Percentiles rank a stretch among this genome's conserved stretches.
phyloP scores from a whole-genome alignment of 2,797 vertebrate species.

The Thamnophis elegans region DNA sequence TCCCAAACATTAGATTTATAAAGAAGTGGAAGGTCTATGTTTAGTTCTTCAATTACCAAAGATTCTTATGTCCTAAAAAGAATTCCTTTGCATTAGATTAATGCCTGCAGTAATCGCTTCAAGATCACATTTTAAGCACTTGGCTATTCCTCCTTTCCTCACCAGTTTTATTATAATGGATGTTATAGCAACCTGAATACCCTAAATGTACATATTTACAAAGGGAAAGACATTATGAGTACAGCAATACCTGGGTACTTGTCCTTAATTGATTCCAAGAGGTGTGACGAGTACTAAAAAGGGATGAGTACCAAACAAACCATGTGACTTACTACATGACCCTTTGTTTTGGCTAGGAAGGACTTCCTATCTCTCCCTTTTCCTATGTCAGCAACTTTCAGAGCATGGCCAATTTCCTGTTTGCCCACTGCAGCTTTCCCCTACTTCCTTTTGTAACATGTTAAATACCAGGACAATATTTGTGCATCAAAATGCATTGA shows the following conservation, averaged over 20 bases:
- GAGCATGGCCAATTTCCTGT: too few species aligned
- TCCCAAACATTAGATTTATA: neutral
- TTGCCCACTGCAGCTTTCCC: too few species aligned
- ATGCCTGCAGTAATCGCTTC: neutral
- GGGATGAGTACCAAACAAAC: neutral
- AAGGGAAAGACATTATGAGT: neutral
- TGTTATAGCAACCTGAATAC: neutral
- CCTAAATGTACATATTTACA: neutral
- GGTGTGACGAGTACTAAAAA: neutral
- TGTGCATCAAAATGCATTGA: too few species aligned
- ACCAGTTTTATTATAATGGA: neutral
- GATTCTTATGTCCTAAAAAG: neutral
- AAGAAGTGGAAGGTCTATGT: neutral
- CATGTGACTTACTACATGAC: neutral
- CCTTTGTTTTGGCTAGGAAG: neutral
- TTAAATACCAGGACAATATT: too few species aligned
- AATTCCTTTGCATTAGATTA: neutral
- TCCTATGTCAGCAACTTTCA: neutral
- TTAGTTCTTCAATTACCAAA: neutral
- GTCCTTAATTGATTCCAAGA: neutral
- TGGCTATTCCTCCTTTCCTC: neutral
- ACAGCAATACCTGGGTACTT: neutral
- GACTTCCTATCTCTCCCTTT: neutral
- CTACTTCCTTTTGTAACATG: too few species aligned
- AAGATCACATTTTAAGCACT: neutral